Base-by-base conservation (phyloP, 35 echinoderm and acorn worm genomes). In the Heliocidaris tuberculata region DNA sequence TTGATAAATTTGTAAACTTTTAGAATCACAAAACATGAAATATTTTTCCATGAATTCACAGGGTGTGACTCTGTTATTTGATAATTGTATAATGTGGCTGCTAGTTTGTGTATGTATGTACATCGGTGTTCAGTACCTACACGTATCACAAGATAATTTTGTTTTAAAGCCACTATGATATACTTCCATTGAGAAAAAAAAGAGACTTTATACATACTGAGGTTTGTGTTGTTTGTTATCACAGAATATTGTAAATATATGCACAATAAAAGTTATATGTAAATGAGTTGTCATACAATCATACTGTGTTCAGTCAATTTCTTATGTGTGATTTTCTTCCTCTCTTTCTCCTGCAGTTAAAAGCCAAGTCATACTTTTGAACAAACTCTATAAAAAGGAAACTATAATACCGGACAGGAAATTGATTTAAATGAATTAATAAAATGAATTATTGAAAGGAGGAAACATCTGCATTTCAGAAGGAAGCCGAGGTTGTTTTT, bases 191-290 rank as follows among this genome's bases (percentile, higher is more conserved):
- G n/a, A 85, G n/a, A 85, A 85, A 85, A 85, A 31, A 88, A 31
- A 31, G 47, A 42, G 47, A 88, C 29, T 88, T 42, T 88, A 88
- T 88, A 32, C 47, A 88, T 88, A 88, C 86, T 88, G 86, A 88
- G 8, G 85, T 86, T 86, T 88, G 8, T 88, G 30, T 88, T 88
- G 86, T 88, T 88, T 88, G n/a, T 88, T 35, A 31, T 35, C 47
- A 32, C 13, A 13, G 13, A 48, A 88, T 13, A 32, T 88, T 32
- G 31, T 42, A 88, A 31, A 88, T 88, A 88, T 48, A 88, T 48
- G 86, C 86, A 88, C 86, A 88, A 88, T 88, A 32, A 88, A 88
- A 70, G 60, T 70, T 24, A 70, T 48, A 88, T 88, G 86, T 88
- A 48, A 15, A 88, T 11, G 86, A 65, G 86, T 88, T 88, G 86